Evolutionary conservation across 2,888 invertebrate species (phyloP), one percentile per base, ranked within the genome.

Genomic region (Latrodectus elegans): DNA sequence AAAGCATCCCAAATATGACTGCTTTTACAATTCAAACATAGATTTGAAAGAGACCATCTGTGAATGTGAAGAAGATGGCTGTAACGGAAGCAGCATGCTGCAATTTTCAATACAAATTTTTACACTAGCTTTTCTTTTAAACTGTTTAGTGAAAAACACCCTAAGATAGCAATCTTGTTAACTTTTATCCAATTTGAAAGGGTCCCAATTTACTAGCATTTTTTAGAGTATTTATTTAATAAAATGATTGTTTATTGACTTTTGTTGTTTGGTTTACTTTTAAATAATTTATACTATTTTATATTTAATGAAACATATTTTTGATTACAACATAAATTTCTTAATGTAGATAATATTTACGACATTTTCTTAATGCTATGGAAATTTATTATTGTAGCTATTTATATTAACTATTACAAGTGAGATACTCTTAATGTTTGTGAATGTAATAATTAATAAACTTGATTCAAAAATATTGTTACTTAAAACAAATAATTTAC

Each of bases 1-100:
- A 65, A 88, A 78, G 49, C 82, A 88, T 38, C 82, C 77, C 0
- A 88, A 78, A 17, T 74, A 70, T 49, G 68, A 60, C 17, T 88
- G 88, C 64, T 88, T 79, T 68, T 79, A 79, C 67, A 82, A 82
- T 38, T 88, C 88, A 4, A 88, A 82, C 52, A 78, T 60, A 11
- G 88, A 88, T 53, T 15, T 88, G 22, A 88, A 88, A 53, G 88
- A 82, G 8, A 88, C 79, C 53, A 83, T 82, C 26, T 88, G 88
- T 65, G 88, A 88, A 70, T 88, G 88, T n/a, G 71, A 53, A 12
- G 83, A 88, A 70, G 88, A 88, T 38, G 88, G 78, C 4, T 88
- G 88, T 53, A 88, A 88, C 52, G 72, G 65, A 51, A 65, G 86
- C 67, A 72, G n/a, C 11, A n/a, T 26, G 53, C 17, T 87, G 22